Base-by-base conservation (phyloP, 2,797 vertebrate genomes). In the Sylvia borin region DNA sequence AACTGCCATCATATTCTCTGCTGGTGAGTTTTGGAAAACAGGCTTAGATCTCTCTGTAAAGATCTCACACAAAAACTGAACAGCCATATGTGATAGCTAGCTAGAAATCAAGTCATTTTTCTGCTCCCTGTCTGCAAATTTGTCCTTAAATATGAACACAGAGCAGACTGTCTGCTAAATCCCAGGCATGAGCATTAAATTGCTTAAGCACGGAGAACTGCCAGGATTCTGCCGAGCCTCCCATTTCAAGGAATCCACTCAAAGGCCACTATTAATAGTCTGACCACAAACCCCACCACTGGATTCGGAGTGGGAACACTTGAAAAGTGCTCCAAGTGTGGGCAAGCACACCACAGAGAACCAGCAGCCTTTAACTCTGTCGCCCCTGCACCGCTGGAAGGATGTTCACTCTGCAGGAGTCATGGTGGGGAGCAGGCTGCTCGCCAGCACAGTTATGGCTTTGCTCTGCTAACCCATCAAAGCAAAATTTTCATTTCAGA, bases 21-120 rank as follows among this genome's bases (percentile, higher is more conserved):
- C 66, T 86, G 40, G 29, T 34, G 51, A 88, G 71, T 90, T 95
- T 92, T 79, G 42, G 85, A 93, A 96, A 96, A 93, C 85, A 88
- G 79, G 17, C 70, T 85, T 84, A 93, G 90, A 75, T 93, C 66
- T 76, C 29, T 60, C 74, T 73, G 54, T 43, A 84, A 91, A 84
- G 79, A 90, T 34, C 70, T 93, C 67, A 34, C 51, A 64, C 77
- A 90, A 85, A 92, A 96, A 90, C 74, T 76, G 70, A 93, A 90
- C 79, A 92, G 77, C 82, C 85, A 76, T 86, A 92, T 91, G 88
- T 82, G 91, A 86, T 76, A 93, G 85, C 66, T 86, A 91, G 92
- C 82, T 80, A 66, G 89, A 88, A 94, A 75, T 13, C 70, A 89
- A 95, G 78, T 77, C 10, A 67, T 88, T 94, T 90, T 60, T 70